phyloP scores from a whole-genome alignment of 2,888 invertebrate genomes.

The Rhingia campestris region DNA sequence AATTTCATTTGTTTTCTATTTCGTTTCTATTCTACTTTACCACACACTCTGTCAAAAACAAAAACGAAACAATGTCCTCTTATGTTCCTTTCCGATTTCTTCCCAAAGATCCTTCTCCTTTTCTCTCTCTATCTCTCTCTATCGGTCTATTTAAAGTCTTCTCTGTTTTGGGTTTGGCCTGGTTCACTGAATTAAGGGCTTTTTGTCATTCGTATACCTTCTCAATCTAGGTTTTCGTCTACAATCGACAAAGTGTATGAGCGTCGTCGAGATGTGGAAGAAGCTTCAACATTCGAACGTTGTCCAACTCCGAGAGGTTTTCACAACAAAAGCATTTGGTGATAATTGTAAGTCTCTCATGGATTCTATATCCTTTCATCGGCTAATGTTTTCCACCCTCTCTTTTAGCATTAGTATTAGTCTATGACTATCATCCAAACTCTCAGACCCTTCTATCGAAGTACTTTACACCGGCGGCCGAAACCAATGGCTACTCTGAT shows the following conservation, averaged over 20 bases:
- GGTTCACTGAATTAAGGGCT: constrained; percentile 67
- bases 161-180: constrained; percentile 64
- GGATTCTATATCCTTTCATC: neutral
- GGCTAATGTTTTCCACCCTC: constrained; percentile 26
- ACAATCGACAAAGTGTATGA: constrained; percentile 92
- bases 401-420: constrained; percentile 91
- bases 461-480: constrained; percentile 88
- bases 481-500: constrained; percentile 87
- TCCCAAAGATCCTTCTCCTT: constrained; percentile 49
- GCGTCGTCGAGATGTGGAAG: constrained; percentile 96
- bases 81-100: constrained; percentile 33
- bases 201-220: constrained; percentile 70
- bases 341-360: constrained; percentile 90
- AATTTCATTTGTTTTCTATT: constrained; percentile 53
- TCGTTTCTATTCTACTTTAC: constrained; percentile 59
- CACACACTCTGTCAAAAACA: constrained; percentile 30
- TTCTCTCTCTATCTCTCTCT: constrained; percentile 35
- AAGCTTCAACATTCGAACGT: constrained; percentile 97
- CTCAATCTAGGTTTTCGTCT: constrained; percentile 88
- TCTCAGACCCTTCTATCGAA: constrained; percentile 93
- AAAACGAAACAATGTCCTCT: constrained; percentile 7
- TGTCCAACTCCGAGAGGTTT: constrained; percentile 94
- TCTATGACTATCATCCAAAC: constrained; percentile 97
- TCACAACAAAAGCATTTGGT: constrained; percentile 97
- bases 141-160: constrained; percentile 32